Evolutionary conservation across 2,113 vertebrate species (phyloP).

Genomic region (Ia io): DNA sequence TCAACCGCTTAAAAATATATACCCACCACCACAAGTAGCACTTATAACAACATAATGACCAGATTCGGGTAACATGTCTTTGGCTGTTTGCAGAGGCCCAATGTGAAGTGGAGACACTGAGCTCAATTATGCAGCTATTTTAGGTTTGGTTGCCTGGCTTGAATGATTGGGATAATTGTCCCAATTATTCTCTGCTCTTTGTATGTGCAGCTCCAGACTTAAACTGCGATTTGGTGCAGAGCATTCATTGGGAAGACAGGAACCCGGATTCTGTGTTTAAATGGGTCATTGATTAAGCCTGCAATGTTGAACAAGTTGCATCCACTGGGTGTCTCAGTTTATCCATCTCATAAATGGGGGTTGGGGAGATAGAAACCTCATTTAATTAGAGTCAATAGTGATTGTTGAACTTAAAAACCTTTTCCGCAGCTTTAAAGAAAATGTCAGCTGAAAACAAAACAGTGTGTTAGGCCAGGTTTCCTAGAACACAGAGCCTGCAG

Average conservation of each 20-base stretch:
- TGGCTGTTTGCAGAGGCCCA: background rate
- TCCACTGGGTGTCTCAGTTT: background rate
- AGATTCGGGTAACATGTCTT: background rate
- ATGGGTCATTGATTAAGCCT: background rate
- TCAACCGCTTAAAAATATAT: conserved; percentile 4
- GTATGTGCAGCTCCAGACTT: background rate
- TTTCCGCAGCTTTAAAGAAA: conserved; percentile 22
- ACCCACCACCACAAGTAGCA: background rate
- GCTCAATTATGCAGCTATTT: conserved; percentile 17
- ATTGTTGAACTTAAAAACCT: background rate
- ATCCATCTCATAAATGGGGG: background rate
- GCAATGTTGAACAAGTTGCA: background rate
- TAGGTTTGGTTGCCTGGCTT: background rate
- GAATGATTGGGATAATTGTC: conserved; percentile 40
- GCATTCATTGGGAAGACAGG: background rate
- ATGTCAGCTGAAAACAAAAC: conserved; percentile 15
- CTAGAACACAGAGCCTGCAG: background rate
- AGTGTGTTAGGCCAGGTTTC: background rate
- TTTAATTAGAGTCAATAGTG: background rate
- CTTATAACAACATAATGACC: background rate
- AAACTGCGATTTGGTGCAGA: background rate
- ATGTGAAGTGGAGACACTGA: background rate
- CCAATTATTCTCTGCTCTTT: conserved; percentile 25
- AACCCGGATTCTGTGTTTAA: background rate
- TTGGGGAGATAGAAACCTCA: background rate